These are phyloP conservation scores for Arrhamphus sclerolepis DNA, from an alignment of 2,797 vertebrate species.

Conservation along the genomic window DNA sequence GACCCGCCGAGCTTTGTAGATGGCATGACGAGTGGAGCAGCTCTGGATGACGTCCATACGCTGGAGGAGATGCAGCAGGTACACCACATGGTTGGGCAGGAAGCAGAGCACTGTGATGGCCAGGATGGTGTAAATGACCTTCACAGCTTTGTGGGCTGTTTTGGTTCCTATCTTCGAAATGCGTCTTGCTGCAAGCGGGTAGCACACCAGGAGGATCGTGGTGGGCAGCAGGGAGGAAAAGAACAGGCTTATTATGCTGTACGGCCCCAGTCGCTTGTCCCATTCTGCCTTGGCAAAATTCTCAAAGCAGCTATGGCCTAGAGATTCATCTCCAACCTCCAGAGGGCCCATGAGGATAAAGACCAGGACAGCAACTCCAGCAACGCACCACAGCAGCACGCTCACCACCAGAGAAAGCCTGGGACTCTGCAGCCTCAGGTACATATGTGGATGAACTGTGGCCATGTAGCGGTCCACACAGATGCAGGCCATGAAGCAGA, in stretches of 20 bases:
- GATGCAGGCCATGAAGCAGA: conserved; percentile 85
- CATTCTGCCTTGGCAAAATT: conserved; percentile 70
- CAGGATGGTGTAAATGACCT: conserved; percentile 76
- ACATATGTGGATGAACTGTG: conserved; percentile 79
- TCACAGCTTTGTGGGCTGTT: conserved; percentile 68
- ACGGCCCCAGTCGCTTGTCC: conserved; percentile 58
- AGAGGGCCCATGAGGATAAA: conserved; percentile 78
- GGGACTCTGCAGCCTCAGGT: conserved; percentile 65
- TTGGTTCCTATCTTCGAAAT: conserved; percentile 63
- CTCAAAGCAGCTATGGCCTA: conserved; percentile 80
- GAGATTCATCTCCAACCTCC: neutral
- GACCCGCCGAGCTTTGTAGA: conserved; percentile 76
- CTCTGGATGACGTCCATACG: conserved; percentile 54
- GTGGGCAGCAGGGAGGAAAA: conserved; percentile 82
- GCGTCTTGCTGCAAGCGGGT: conserved; percentile 69
- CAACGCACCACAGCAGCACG: conserved; percentile 67
- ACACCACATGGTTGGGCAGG: conserved; percentile 82
- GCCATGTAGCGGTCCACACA: conserved; percentile 85
- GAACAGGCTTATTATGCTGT: conserved; percentile 69
- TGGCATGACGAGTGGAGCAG: conserved; percentile 1
- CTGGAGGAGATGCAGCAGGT: conserved; percentile 80
- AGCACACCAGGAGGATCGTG: conserved; percentile 75
- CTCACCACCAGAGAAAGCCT: conserved; percentile 34
- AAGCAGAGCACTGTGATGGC: conserved; percentile 85
- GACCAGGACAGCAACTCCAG: conserved; percentile 8